Percentiles rank a stretch among this genome's conserved stretches.
Conservation (phyloP, 2,888 invertebrate species). For the Drosophila nr. fundita region DNA sequence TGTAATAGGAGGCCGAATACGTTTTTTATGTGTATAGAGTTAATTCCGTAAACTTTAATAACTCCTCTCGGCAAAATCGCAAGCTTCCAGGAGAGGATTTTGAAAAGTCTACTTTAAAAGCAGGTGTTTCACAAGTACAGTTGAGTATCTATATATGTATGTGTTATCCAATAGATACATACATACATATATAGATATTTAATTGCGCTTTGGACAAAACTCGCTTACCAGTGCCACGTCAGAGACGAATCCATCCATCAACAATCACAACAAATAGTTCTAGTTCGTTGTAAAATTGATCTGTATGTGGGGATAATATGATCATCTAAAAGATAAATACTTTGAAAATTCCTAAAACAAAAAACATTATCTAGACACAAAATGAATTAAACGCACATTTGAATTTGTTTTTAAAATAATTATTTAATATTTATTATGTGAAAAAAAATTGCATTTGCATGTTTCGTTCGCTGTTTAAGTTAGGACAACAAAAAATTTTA, state of each 20-base stretch:
- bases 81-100: background rate
- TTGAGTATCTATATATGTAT: background rate
- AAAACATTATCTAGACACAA: background rate
- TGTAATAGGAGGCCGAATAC: too few relatives aligned
- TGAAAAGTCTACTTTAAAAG: background rate
- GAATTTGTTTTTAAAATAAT: slow-evolving; percentile 71
- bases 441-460: slow-evolving; percentile 70
- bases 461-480: slow-evolving; percentile 69
- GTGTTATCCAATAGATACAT: too few relatives aligned
- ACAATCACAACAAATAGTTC: background rate
- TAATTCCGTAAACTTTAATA: slow-evolving; percentile 2
- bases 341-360: background rate
- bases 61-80: background rate
- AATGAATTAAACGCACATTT: background rate
- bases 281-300: background rate
- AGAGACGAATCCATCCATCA: background rate
- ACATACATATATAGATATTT: background rate
- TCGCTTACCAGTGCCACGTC: background rate
- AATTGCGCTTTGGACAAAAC: background rate
- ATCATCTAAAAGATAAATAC: background rate
- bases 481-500: slow-evolving; percentile 77
- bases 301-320: background rate
- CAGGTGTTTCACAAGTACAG: background rate
- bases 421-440: slow-evolving; percentile 75
- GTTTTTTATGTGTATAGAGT: background rate